Evolutionary conservation across 2,888 invertebrate genomes (phyloP), one percentile per base, ranked within the genome.

Genomic region (Drosophila tripunctata): DNA sequence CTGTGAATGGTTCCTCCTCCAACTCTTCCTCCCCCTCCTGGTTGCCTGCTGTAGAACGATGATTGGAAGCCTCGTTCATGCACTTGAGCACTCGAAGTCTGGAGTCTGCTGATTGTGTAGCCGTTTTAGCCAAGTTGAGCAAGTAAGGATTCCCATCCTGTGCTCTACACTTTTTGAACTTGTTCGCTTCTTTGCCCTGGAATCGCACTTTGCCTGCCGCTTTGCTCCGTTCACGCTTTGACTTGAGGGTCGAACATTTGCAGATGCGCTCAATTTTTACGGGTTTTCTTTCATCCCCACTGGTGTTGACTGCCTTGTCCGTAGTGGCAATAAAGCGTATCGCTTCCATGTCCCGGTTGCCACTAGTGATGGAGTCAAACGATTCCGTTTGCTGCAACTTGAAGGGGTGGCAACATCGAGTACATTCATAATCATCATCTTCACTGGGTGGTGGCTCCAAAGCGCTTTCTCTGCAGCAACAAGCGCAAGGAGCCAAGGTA

Each of bases 381-480:
- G 30, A 19, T 2, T 56, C 60, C 4, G 67, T 67, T 54, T 70
- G 75, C 5, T 43, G 19, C 4, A 10, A 1, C 21, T 64, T 61
- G 19, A n/a, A n/a, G n/a, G n/a, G n/a, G n/a, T 77, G 8, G 4
- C 27, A 38, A 0, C 19, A 2, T 10, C 19, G 41, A 1, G 51
- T 54, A 6, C 14, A 21, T 0, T 7, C 15, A 5, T 57, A 58
- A 78, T 78, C 81, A 0, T 57, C 51, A 12, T 78, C 61, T 1
- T 30, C 21, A 8, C 56, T 41, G 4, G 1, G n/a, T 14, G 3
- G 19, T 10, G 14, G 5, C n/a, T 17, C 14, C n/a, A 10, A 2
- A n/a, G n/a, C 2, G n/a, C 12, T 17, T 10, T 2, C 15, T 14
- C 21, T 14, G n/a, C n/a, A n/a, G n/a, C n/a, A n/a, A n/a, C n/a